Percentiles rank a stretch among this genome's conserved stretches.
Evolutionary conservation across 1,140 invertebrate species (phyloP).

Genomic region (Lepidostoma basale): DNA sequence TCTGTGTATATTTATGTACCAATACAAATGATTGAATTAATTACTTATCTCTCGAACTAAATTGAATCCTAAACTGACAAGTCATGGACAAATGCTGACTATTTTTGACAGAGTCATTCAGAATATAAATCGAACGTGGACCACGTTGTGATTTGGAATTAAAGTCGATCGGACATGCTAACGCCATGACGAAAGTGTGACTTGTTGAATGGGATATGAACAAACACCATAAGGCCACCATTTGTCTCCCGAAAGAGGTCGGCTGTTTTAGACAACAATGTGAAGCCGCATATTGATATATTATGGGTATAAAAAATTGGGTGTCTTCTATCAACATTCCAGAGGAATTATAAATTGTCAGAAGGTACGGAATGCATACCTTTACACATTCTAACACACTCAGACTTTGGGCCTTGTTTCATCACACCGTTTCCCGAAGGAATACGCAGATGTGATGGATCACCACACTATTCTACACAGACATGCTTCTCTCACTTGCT

Average conservation of each 20-base stretch:
- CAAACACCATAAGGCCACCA: conserved; percentile 9
- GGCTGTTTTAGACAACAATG: neutral
- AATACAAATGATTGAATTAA: conserved; percentile 8
- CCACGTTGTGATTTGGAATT: conserved; percentile 19
- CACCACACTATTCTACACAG: no score
- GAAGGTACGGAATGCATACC: no score
- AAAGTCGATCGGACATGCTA: conserved; percentile 31
- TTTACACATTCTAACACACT: no score
- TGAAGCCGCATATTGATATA: neutral
- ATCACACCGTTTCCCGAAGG: no score
- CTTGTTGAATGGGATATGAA: conserved; percentile 5
- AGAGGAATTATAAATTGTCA: conserved; percentile 2
- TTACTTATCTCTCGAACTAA: conserved; percentile 5
- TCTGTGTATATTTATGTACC: no score
- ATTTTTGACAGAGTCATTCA: conserved; percentile 35
- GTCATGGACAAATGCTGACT: conserved; percentile 18
- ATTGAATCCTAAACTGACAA: conserved; percentile 30
- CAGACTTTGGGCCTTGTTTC: no score
- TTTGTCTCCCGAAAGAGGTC: neutral
- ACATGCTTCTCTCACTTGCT: no score
- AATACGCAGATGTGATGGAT: no score
- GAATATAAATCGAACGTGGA: conserved; percentile 26
- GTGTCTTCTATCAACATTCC: neutral
- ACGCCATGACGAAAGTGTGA: conserved; percentile 12
- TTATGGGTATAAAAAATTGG: neutral